Conservation (phyloP, 2,113 vertebrate genomes). For the Ptychochromis oligacanthus region DNA sequence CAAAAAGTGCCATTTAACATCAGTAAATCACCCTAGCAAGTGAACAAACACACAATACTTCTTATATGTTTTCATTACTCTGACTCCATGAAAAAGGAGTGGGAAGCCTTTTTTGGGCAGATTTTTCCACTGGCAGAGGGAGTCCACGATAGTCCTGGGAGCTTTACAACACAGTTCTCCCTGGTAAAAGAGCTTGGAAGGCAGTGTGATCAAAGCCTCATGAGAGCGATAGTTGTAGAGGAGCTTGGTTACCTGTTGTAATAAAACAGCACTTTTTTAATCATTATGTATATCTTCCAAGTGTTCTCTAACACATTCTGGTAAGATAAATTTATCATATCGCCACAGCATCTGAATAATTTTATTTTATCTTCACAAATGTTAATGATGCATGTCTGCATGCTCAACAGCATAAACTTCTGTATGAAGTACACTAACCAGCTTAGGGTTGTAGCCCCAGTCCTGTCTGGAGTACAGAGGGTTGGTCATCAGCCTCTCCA, state of each 20-base stretch:
- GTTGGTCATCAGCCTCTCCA: slow-evolving; percentile 89
- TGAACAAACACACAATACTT: neutral
- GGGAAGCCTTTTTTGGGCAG: slow-evolving; percentile 91
- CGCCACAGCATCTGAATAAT: neutral
- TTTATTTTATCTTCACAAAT: neutral
- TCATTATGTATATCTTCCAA: neutral
- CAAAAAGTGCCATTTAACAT: neutral
- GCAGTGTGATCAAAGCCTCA: slow-evolving; percentile 84
- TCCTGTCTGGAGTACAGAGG: slow-evolving; percentile 84
- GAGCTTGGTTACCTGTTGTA: slow-evolving; percentile 90
- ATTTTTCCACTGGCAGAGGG: slow-evolving; percentile 86
- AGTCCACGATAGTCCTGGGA: slow-evolving; percentile 77
- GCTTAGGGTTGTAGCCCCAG: slow-evolving; percentile 87
- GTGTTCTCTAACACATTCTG: neutral
- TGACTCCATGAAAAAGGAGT: slow-evolving; percentile 90
- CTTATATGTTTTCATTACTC: slow-evolving; percentile 74
- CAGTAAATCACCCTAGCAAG: neutral
- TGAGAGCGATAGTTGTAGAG: slow-evolving; percentile 95
- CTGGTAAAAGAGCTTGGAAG: slow-evolving; percentile 91
- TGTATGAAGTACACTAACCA: slow-evolving; percentile 81
- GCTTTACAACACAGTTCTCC: slow-evolving; percentile 86
- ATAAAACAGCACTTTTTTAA: neutral
- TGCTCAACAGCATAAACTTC: neutral
- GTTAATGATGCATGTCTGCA: neutral
- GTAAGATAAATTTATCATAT: neutral